phyloP scores from a whole-genome alignment of 2,113 vertebrate genomes.

The Ranitomeya variabilis region DNA sequence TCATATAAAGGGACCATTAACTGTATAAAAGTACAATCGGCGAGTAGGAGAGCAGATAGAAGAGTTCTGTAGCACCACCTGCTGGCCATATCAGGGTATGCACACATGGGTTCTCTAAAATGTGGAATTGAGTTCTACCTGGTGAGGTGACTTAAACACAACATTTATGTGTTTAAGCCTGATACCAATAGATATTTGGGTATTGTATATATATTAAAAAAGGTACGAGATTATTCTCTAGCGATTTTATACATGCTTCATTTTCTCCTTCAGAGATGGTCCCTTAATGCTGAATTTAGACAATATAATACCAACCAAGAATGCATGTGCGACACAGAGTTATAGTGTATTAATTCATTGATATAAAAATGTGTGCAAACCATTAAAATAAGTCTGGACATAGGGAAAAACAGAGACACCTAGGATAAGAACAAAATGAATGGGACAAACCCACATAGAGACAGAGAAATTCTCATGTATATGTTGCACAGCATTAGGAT shows the following conservation, averaged over 20 bases:
- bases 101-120: background rate
- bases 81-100: constrained; percentile 8
- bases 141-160: background rate
- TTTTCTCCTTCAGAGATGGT: background rate
- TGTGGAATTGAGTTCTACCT: background rate
- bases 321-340: too few relatives aligned
- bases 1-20: background rate
- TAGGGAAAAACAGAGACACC: too few relatives aligned
- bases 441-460: too few relatives aligned
- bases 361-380: too few relatives aligned
- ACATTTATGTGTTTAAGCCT: background rate
- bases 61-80: constrained; percentile 31
- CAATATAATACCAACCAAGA: too few relatives aligned
- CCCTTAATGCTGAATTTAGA: too few relatives aligned
- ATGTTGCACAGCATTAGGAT: too few relatives aligned
- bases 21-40: background rate
- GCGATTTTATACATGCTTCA: background rate
- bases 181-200: background rate
- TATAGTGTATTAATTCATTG: too few relatives aligned
- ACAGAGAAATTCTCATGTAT: too few relatives aligned
- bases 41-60: background rate
- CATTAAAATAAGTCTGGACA: too few relatives aligned
- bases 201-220: too few relatives aligned
- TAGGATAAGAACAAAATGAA: too few relatives aligned
- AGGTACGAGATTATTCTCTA: background rate